phyloP scores from a whole-genome alignment of 2,113 vertebrate species.

The Brachirus orientalis region DNA sequence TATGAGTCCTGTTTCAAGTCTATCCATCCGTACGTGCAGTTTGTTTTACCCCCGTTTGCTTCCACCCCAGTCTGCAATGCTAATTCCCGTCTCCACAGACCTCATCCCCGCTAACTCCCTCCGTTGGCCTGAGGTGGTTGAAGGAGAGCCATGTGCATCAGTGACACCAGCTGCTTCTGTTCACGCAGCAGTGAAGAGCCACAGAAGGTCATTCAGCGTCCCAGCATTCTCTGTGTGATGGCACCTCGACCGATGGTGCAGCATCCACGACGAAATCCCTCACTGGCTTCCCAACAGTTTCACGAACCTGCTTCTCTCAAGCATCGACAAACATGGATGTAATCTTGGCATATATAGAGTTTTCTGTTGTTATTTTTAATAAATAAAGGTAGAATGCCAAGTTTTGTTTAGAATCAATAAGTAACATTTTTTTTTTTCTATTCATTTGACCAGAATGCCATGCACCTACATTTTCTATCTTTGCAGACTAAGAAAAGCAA shows the following conservation, averaged over 20 bases:
- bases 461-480: too few species aligned
- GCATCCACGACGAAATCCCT: not conserved
- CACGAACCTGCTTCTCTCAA: too few species aligned
- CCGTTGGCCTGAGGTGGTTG: not conserved
- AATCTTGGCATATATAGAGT: too few species aligned
- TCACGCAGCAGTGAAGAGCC: conserved; percentile 26
- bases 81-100: not conserved
- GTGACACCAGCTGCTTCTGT: conserved; percentile 29
- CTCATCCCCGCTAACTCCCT: not conserved
- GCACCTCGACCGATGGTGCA: not conserved
- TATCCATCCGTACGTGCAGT: not conserved
- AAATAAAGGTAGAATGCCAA: too few species aligned
- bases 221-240: not conserved
- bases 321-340: too few species aligned
- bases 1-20: not conserved
- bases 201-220: conserved; percentile 1
- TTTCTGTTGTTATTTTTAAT: too few species aligned
- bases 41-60: not conserved
- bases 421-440: too few species aligned
- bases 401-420: too few species aligned
- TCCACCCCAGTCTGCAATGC: not conserved
- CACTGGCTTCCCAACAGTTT: conserved; percentile 1
- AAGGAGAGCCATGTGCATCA: not conserved
- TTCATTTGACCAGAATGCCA: too few species aligned
- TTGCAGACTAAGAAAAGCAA: too few species aligned